These are phyloP conservation scores for Cryptocheilus praepositus DNA, from an alignment of 2,888 invertebrate species.

Conservation along the genomic window DNA sequence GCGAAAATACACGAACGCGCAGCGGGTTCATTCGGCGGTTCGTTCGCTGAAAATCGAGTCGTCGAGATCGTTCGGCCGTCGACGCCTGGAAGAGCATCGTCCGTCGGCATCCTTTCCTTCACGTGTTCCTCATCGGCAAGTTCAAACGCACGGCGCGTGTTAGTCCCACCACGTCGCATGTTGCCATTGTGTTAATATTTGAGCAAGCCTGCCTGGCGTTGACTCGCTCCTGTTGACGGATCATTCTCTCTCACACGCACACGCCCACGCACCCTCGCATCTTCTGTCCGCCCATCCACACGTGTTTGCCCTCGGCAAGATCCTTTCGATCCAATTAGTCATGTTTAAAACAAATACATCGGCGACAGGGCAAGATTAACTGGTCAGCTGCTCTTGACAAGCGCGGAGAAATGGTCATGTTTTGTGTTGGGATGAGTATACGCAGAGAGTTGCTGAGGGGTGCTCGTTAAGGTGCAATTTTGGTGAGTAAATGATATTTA, in stretches of 20 bases:
- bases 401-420: no score
- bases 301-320: background rate
- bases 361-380: background rate
- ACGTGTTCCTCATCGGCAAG: conserved; percentile 7
- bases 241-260: conserved; percentile 7
- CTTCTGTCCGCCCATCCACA: conserved; percentile 1
- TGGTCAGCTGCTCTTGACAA: no score
- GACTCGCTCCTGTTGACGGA: conserved; percentile 13
- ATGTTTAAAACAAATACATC: conserved; percentile 35
- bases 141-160: conserved; percentile 21
- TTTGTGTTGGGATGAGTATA: no score
- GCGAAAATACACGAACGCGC: no score
- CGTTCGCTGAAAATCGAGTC: background rate
- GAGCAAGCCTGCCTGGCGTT: conserved; percentile 29
- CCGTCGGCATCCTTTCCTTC: conserved; percentile 10
- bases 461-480: no score
- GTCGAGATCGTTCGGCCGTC: background rate
- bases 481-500: no score
- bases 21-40: no score
- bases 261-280: no score
- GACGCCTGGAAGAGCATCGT: background rate
- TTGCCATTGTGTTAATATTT: conserved; percentile 48
- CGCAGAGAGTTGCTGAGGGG: no score
- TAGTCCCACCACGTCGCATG: conserved; percentile 25
- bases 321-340: conserved; percentile 38